Base-by-base conservation (phyloP, 2,797 vertebrate genomes). In the Clarias fuscus region DNA sequence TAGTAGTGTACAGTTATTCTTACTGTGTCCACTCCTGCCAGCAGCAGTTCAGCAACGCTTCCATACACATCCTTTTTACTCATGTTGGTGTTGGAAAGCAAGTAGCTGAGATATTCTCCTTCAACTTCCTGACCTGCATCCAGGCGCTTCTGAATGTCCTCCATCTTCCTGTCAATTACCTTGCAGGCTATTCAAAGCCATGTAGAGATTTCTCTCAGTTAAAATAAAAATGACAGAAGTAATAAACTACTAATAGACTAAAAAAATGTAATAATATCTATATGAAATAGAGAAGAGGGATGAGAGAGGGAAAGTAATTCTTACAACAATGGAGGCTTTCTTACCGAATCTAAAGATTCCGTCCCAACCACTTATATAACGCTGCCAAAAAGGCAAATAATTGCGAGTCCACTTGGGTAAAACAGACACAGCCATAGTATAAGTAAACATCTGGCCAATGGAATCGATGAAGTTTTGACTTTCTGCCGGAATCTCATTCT, bases 21-120 rank as follows among this genome's bases (percentile, higher is more conserved):
- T 93, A 99, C 98, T 93, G 98, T 99, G 92, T 99, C 98, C 90
- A 99, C 96, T 4, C 98, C 98, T 0, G 96, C 98, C 88, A 98
- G 84, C 6, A 99, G 95, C 59, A 99, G 93, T 92, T 99, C 98
- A 0, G 97, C 84, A 81, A 99, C 88, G 1, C 95, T 98, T 90
- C 96, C 97, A 0, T 97, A 95, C 70, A 97, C 94, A 10, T 98
- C 97, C 0, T 94, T 93, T 22, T 88, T 85, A 88, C 91, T 96
- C 94, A 99, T 94, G 79, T 94, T 93, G 20, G 94, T 96, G 1
- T 91, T 96, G 81, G 95, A 95, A 83, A 99, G 94, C 73, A 99
- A 93, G 91, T 97, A 96, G 24, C 97, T 97, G 27, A 99, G 93
- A 89, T 99, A 99, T 84, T 94, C 94, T 18, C 97, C 97, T 0